Conservation (phyloP, 2,113 vertebrate species). For the Prionailurus bengalensis region DNA sequence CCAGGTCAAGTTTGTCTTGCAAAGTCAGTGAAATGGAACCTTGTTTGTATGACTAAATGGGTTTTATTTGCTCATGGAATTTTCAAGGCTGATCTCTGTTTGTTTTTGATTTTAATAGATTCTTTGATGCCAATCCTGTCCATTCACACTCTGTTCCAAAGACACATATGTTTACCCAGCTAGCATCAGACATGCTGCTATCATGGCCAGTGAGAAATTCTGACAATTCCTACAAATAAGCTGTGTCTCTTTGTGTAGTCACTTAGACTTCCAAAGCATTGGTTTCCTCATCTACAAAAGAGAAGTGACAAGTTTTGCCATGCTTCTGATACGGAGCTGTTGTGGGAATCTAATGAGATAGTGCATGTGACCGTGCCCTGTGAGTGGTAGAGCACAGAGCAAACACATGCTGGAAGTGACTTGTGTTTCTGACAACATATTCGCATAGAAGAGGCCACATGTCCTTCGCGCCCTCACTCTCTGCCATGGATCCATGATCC, state of each 20-base stretch:
- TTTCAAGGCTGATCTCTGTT: neutral
- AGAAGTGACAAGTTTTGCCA: neutral
- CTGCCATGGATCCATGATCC: neutral
- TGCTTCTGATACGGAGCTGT: neutral
- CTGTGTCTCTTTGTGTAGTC: neutral
- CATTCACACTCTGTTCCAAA: neutral
- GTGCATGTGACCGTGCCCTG: neutral
- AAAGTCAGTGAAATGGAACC: neutral
- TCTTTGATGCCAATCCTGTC: neutral
- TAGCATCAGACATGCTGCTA: neutral
- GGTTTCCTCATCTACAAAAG: neutral
- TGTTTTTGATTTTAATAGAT: neutral
- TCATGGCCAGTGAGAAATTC: neutral
- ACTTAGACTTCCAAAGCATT: neutral
- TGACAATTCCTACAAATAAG: neutral
- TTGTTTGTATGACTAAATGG: neutral
- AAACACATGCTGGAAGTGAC: neutral
- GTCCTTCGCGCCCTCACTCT: neutral
- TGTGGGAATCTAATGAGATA: neutral
- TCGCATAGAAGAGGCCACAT: neutral
- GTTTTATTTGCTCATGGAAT: neutral
- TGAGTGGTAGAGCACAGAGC: neutral
- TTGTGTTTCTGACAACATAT: neutral
- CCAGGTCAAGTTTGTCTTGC: neutral
- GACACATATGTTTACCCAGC: neutral